Evolutionary conservation across 2,797 vertebrate genomes (phyloP).

Genomic region (Anabas testudineus): DNA sequence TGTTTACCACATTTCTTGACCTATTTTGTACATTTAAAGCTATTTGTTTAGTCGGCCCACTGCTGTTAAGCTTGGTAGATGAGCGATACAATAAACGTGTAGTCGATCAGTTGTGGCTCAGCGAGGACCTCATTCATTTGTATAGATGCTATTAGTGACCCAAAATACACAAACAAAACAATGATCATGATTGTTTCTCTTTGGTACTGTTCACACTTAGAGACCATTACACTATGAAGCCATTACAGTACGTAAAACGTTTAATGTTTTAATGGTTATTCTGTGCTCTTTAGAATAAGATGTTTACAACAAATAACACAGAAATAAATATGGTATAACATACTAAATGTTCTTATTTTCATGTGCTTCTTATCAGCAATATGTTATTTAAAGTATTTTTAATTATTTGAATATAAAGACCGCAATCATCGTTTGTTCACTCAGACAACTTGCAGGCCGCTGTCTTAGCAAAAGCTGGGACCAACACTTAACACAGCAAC

Average conservation of each 20-base stretch:
- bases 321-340: neutral
- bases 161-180: conserved; percentile 14
- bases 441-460: neutral
- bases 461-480: conserved; percentile 7
- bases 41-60: neutral
- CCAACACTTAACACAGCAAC: conserved; percentile 1
- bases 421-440: neutral
- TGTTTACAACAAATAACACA: neutral
- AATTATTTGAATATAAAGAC: neutral
- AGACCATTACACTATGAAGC: neutral
- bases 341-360: no score
- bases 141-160: neutral
- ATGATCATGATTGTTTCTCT: no score
- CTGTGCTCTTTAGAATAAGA: neutral
- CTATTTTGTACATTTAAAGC: no score
- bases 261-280: neutral
- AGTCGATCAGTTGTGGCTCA: neutral
- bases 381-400: neutral
- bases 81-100: neutral
- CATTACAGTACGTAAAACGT: neutral
- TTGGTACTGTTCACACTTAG: neutral
- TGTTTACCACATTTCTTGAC: neutral
- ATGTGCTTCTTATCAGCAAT: neutral
- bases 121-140: neutral
- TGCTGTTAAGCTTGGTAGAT: neutral